Evolutionary conservation across 2,888 invertebrate species (phyloP).

Genomic region (Himalopsyche kuldschensis): DNA sequence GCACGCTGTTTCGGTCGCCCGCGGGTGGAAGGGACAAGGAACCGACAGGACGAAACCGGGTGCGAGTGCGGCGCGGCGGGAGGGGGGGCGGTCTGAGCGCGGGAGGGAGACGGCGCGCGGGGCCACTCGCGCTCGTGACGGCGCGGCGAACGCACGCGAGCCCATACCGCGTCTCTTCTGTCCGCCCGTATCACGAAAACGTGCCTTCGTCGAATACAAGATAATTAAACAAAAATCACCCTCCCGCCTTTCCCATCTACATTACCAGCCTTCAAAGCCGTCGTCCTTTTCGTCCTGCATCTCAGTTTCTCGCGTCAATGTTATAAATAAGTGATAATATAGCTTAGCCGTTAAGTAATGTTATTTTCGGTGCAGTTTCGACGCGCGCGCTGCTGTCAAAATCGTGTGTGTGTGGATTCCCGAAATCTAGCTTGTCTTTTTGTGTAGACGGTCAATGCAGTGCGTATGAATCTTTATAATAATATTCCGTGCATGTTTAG

Average conservation of each 20-base stretch:
- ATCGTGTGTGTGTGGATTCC: not conserved
- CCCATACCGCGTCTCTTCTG: not conserved
- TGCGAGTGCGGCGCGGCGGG: not conserved
- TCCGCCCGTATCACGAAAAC: not conserved
- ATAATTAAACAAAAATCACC: not conserved
- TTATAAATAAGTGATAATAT: not conserved
- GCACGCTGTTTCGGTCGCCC: not conserved
- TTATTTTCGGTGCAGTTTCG: not conserved
- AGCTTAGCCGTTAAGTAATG: not conserved
- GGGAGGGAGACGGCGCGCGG: not conserved
- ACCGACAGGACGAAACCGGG: not conserved
- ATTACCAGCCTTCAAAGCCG: not conserved
- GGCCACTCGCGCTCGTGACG: not conserved
- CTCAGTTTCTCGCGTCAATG: not conserved
- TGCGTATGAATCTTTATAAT: not conserved
- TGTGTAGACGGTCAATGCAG: not conserved
- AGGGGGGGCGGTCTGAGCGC: not conserved
- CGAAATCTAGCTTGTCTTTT: not conserved
- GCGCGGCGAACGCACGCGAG: not conserved
- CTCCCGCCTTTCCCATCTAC: not conserved
- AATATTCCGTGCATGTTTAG: not conserved
- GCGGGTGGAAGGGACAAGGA: constrained; percentile 1
- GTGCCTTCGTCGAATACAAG: not conserved
- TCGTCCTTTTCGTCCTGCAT: not conserved
- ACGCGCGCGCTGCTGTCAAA: not conserved